Percentiles rank a stretch among this genome's conserved stretches.
Evolutionary conservation across 2,797 vertebrate species (phyloP).

Genomic region (Percopsis omiscomaycus): DNA sequence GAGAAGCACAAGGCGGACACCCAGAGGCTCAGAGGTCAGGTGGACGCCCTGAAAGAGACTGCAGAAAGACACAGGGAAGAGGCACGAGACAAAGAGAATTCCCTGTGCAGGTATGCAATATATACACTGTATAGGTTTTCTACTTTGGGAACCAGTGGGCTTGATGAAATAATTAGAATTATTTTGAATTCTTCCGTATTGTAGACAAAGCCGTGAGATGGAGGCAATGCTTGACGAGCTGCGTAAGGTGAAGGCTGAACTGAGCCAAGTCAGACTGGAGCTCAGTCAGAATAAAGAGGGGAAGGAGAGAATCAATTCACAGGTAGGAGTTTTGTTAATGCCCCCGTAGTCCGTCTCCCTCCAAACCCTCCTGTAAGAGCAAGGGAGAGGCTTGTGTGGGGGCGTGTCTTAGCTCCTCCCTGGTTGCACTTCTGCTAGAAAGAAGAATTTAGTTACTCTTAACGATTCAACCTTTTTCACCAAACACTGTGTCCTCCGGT

Average conservation of each 20-base stretch:
- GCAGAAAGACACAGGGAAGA: slow-evolving; percentile 64
- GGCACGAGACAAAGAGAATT: slow-evolving; percentile 62
- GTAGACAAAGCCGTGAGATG: slow-evolving; percentile 69
- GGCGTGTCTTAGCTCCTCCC: no score
- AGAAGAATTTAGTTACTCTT: no score
- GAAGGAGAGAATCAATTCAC: slow-evolving; percentile 57
- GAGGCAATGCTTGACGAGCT: slow-evolving; percentile 63
- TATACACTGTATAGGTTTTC: background rate
- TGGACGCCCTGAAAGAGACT: slow-evolving; percentile 69
- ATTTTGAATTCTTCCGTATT: slow-evolving; percentile 17
- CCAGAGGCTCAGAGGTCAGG: slow-evolving; percentile 69
- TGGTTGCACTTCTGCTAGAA: no score
- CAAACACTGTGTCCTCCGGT: slow-evolving; percentile 11
- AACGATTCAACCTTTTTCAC: slow-evolving; percentile 9
- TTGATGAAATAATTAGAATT: slow-evolving; percentile 14
- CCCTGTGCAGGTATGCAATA: slow-evolving; percentile 64
- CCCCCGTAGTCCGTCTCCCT: slow-evolving; percentile 5
- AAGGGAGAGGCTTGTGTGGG: no score
- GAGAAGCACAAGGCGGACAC: slow-evolving; percentile 65
- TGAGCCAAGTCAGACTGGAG: slow-evolving; percentile 53
- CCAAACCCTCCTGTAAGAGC: background rate
- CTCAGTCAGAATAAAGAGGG: slow-evolving; percentile 55
- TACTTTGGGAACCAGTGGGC: no score
- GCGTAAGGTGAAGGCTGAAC: slow-evolving; percentile 59
- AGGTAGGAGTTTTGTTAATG: slow-evolving; percentile 58